Percentiles rank a stretch among this genome's conserved stretches.
phyloP scores from a whole-genome alignment of 2,888 invertebrate species.

The Hirtodrosophila cameraria region DNA sequence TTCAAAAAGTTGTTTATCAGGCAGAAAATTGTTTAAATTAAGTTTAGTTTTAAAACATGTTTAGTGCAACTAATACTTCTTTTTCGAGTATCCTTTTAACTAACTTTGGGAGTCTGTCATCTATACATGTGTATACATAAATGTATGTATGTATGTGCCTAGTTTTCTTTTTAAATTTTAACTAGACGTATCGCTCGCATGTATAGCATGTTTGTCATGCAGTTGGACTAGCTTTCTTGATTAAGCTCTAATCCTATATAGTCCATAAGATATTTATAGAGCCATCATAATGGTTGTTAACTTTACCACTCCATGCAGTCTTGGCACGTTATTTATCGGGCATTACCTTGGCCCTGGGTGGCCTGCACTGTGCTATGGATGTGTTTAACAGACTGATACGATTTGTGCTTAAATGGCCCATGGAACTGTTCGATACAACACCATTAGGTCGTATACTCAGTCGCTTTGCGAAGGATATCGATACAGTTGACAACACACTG shows the following conservation, averaged over 20 bases:
- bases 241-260: neutral
- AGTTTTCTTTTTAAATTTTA: neutral
- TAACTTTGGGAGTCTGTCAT: slow-evolving; percentile 3
- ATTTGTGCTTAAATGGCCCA: slow-evolving; percentile 88
- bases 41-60: slow-evolving; percentile 1
- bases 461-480: slow-evolving; percentile 87
- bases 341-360: slow-evolving; percentile 84
- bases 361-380: slow-evolving; percentile 86
- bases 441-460: slow-evolving; percentile 90
- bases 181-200: slow-evolving; percentile 27
- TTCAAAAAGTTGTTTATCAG: no score
- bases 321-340: slow-evolving; percentile 82
- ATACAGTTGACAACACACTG: slow-evolving; percentile 86
- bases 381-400: slow-evolving; percentile 87
- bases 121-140: neutral
- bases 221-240: neutral
- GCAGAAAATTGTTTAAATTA: neutral
- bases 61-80: slow-evolving; percentile 6
- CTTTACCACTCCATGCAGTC: slow-evolving; percentile 67
- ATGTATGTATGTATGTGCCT: neutral
- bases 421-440: slow-evolving; percentile 91
- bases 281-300: slow-evolving; percentile 15
- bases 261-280: slow-evolving; percentile 2
- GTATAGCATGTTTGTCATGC: slow-evolving; percentile 19
- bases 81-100: neutral